Conservation (phyloP, 2,797 vertebrate genomes). For the Tokudaia muenninki region DNA sequence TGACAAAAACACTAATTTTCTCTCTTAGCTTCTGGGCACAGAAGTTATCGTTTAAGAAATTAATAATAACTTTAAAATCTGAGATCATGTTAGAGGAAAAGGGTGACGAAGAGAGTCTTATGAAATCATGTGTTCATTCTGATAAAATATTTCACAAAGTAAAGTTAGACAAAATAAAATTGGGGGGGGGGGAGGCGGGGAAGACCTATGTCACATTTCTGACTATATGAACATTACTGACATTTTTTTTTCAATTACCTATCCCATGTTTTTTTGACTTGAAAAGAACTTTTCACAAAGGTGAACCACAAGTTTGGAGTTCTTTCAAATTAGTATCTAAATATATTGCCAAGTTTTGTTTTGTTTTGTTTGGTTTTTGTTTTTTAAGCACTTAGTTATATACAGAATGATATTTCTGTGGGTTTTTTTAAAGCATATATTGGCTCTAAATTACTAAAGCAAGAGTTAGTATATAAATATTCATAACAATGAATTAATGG, state of each 20-base stretch:
- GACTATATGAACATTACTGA: not conserved
- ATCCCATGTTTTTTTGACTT: not conserved
- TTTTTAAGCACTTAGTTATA: not conserved
- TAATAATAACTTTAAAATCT: constrained; percentile 42
- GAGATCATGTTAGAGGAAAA: constrained; percentile 7
- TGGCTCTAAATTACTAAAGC: constrained; percentile 40
- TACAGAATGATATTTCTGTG: not conserved
- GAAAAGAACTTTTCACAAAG: constrained; percentile 26
- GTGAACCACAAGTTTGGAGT: not conserved
- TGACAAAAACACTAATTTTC: constrained; percentile 43
- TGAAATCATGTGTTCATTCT: not conserved
- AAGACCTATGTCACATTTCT: constrained; percentile 8
- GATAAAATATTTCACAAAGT: constrained; percentile 14
- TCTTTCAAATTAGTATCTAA: constrained; percentile 59
- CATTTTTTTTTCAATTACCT: constrained; percentile 48
- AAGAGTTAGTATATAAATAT: not conserved
- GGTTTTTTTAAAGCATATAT: not conserved
- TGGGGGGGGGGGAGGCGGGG: not conserved
- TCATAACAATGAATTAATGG: not conserved
- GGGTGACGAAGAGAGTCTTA: not conserved
- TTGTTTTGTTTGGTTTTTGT: too few relatives aligned
- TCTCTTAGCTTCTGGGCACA: not conserved
- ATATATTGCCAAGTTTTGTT: not conserved
- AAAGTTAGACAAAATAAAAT: not conserved
- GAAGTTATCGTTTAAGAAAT: constrained; percentile 44